Evolutionary conservation across 2,797 vertebrate genomes (phyloP).

Genomic region (Hoplostethus mediterraneus): DNA sequence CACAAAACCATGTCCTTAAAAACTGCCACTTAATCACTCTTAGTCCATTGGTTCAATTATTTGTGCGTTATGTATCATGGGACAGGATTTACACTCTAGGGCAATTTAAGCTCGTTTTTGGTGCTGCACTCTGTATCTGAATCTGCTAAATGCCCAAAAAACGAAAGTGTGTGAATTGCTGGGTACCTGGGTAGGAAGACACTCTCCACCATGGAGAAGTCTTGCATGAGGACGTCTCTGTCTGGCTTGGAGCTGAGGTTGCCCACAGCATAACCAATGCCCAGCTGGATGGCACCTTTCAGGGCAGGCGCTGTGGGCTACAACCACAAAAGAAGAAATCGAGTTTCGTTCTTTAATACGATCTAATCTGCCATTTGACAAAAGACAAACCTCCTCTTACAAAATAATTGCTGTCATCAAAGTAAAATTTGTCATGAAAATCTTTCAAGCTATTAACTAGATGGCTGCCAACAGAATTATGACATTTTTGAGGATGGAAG

Average conservation of each 20-base stretch:
- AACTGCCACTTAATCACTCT: too few relatives aligned
- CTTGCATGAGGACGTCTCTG: slow-evolving; percentile 98
- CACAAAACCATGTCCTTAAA: too few relatives aligned
- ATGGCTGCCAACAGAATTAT: too few relatives aligned
- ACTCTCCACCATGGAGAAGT: slow-evolving; percentile 96
- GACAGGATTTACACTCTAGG: too few relatives aligned
- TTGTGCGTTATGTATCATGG: too few relatives aligned
- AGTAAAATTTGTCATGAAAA: too few relatives aligned
- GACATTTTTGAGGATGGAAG: too few relatives aligned
- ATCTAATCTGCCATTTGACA: background rate
- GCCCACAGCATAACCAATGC: slow-evolving; percentile 95
- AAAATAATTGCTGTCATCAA: too few relatives aligned
- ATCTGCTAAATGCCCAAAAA: background rate
- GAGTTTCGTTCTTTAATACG: background rate
- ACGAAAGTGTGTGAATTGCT: background rate
- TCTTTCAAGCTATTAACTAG: too few relatives aligned
- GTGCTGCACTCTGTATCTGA: background rate
- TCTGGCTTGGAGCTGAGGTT: slow-evolving; percentile 96
- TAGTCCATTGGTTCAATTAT: too few relatives aligned
- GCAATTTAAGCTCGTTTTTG: too few relatives aligned
- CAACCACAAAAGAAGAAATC: slow-evolving; percentile 8
- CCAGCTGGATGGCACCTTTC: slow-evolving; percentile 96
- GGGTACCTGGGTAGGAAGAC: slow-evolving; percentile 94
- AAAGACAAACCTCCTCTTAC: too few relatives aligned
- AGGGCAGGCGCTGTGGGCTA: slow-evolving; percentile 92